Evolutionary conservation across 2,797 vertebrate species (phyloP).

Genomic region (Protonibea diacanthus): DNA sequence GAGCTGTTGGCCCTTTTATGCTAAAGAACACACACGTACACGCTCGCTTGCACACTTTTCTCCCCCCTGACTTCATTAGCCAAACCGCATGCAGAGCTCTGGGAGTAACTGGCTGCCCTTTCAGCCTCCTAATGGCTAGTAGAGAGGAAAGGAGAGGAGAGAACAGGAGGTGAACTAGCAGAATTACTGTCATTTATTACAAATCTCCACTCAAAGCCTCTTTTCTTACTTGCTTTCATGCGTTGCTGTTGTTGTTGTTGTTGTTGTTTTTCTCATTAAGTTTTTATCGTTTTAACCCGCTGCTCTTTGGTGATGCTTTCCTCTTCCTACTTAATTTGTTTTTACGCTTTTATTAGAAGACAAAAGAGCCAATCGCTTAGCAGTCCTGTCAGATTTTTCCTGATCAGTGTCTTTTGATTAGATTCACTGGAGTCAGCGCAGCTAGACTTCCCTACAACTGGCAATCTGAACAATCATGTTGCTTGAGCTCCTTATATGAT

Average conservation of each 20-base stretch:
- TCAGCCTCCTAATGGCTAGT: slow-evolving; percentile 69
- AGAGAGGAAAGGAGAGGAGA: slow-evolving; percentile 32
- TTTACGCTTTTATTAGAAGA: slow-evolving; percentile 5
- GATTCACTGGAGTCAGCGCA: slow-evolving; percentile 20
- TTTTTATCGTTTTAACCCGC: neutral
- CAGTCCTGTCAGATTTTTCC: slow-evolving; percentile 20
- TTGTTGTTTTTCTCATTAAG: neutral
- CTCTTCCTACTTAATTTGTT: slow-evolving; percentile 17
- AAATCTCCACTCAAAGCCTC: slow-evolving; percentile 4
- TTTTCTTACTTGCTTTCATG: neutral
- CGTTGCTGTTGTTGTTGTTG: too few relatives aligned
- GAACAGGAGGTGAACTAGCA: slow-evolving; percentile 28
- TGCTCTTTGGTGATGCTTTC: neutral
- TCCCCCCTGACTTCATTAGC: slow-evolving; percentile 72
- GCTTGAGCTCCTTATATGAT: slow-evolving; percentile 7
- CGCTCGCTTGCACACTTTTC: slow-evolving; percentile 21
- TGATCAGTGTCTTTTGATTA: slow-evolving; percentile 13
- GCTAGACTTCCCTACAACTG: neutral
- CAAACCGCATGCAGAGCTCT: slow-evolving; percentile 64
- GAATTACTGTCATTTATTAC: slow-evolving; percentile 41
- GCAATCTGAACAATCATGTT: slow-evolving; percentile 5
- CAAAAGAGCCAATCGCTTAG: neutral
- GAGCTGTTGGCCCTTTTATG: slow-evolving; percentile 58
- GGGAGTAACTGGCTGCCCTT: slow-evolving; percentile 79
- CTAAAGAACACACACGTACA: slow-evolving; percentile 42